Conservation (phyloP, 2,113 vertebrate genomes). For the Perognathus longimembris region DNA sequence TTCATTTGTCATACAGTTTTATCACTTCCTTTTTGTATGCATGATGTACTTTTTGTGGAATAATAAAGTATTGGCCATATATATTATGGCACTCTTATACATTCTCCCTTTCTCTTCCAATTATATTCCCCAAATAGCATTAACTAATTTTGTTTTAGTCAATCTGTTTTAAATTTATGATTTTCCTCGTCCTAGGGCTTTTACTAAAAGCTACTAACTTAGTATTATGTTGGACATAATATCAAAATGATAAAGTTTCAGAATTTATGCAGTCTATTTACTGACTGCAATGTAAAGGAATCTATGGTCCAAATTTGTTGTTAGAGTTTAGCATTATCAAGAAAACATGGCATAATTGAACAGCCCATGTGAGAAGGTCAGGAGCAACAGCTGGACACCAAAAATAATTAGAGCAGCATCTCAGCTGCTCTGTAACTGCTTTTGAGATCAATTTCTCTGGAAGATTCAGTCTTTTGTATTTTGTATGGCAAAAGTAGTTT, state of each 20-base stretch:
- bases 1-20: not conserved
- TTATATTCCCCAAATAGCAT: not conserved
- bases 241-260: constrained; percentile 38
- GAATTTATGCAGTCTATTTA: not conserved
- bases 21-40: not conserved
- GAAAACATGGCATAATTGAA: not conserved
- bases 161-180: not conserved
- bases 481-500: not conserved
- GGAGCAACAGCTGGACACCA: not conserved
- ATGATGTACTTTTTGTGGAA: fast-evolving
- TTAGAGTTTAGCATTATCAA: not conserved
- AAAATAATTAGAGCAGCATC: not conserved
- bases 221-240: not conserved
- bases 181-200: not conserved
- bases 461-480: not conserved
- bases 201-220: not conserved
- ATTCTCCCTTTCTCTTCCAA: not conserved
- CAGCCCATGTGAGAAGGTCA: not conserved
- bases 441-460: not conserved
- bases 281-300: not conserved
- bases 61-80: not conserved
- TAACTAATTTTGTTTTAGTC: not conserved
- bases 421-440: not conserved
- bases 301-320: not conserved
- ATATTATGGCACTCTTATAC: not conserved